Percentiles rank a stretch among this genome's conserved stretches.
Evolutionary conservation across 2,888 invertebrate species (phyloP).

Genomic region (Eristalinus aeneus): DNA sequence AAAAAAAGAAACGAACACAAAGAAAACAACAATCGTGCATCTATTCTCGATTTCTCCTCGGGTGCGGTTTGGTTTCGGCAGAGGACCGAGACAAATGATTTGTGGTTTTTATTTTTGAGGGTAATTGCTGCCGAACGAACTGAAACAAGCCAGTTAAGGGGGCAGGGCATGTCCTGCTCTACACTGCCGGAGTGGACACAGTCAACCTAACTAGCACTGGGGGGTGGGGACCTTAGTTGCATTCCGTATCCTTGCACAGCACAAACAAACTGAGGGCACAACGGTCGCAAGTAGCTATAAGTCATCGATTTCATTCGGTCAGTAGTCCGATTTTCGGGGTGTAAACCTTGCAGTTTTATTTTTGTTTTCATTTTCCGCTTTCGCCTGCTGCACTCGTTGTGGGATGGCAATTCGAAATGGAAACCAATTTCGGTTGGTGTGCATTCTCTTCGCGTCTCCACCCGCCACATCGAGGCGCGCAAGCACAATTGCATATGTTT

Average conservation of each 20-base stretch:
- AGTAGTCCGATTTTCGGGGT: conserved; percentile 55
- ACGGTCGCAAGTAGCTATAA: conserved; percentile 55
- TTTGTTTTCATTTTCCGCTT: neutral
- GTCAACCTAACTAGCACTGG: neutral
- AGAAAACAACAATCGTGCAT: conserved; percentile 42
- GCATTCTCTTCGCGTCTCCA: conserved; percentile 34
- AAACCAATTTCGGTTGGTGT: conserved; percentile 60
- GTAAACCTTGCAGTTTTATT: neutral
- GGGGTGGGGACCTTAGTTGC: conserved; percentile 52
- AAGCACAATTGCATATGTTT: conserved; percentile 43
- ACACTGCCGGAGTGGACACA: neutral
- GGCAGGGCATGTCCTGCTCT: neutral
- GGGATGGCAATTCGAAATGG: conserved; percentile 56
- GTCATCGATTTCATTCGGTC: conserved; percentile 69
- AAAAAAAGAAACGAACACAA: neutral
- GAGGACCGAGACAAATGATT: conserved; percentile 68
- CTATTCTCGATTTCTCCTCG: neutral
- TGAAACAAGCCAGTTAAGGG: conserved; percentile 55
- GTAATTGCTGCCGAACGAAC: conserved; percentile 67
- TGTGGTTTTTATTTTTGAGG: conserved; percentile 69
- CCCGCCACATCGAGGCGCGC: neutral
- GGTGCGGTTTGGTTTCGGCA: conserved; percentile 2
- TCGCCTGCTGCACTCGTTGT: conserved; percentile 6
- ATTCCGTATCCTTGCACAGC: conserved; percentile 1
- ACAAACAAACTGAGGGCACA: conserved; percentile 45